phyloP scores from a whole-genome alignment of 2,888 invertebrate species.

The Eupithecia exiguata region DNA sequence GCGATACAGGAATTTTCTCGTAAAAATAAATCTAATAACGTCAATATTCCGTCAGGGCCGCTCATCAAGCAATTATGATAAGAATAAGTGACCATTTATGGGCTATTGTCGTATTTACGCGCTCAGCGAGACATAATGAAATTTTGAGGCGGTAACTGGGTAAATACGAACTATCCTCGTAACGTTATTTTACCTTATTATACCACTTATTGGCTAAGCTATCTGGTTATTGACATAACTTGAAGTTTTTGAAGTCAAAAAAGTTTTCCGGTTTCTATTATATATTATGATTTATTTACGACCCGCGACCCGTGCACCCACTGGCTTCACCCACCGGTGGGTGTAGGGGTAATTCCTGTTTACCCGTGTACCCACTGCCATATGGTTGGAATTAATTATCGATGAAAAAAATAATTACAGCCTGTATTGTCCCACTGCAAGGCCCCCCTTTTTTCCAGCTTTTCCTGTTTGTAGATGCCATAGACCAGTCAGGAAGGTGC shows the following conservation, averaged over 20 bases:
- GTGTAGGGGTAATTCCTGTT: too few relatives aligned
- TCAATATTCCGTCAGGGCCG: conserved; percentile 20
- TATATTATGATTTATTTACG: too few relatives aligned
- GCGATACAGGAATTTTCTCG: conserved; percentile 54
- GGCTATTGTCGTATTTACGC: conserved; percentile 6
- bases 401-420: too few relatives aligned
- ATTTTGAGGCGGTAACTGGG: not conserved
- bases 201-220: not conserved
- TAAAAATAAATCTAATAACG: conserved; percentile 37
- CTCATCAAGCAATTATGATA: conserved; percentile 7
- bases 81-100: conserved; percentile 12
- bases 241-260: not conserved
- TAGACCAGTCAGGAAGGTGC: too few relatives aligned
- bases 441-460: too few relatives aligned
- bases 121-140: not conserved
- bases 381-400: too few relatives aligned
- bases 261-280: not conserved
- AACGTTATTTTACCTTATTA: not conserved
- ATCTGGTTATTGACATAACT: not conserved
- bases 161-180: not conserved
- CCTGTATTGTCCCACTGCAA: too few relatives aligned
- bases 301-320: too few relatives aligned
- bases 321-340: too few relatives aligned
- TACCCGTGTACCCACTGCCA: too few relatives aligned
- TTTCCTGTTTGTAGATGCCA: too few relatives aligned